phyloP scores from a whole-genome alignment of 2,113 vertebrate species.

The Silurus glanis region DNA sequence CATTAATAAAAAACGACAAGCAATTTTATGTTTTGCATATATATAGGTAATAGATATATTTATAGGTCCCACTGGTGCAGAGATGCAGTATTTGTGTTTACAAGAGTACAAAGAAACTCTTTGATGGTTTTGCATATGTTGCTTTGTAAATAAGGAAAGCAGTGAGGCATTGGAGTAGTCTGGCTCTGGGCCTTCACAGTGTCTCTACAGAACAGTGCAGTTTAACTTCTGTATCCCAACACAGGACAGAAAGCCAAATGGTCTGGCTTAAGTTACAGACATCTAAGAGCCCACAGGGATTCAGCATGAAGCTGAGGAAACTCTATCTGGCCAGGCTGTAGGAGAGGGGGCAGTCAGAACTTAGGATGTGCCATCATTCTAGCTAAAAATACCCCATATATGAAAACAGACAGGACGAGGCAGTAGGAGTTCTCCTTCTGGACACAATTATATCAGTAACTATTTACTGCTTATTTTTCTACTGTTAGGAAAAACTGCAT shows the following conservation, averaged over 20 bases:
- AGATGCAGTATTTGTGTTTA: background rate
- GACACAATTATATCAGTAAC: slow-evolving; percentile 5
- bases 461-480: background rate
- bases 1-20: too few relatives aligned
- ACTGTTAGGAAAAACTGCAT: background rate
- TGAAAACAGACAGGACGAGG: background rate
- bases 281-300: slow-evolving; percentile 16
- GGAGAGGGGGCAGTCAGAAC: slow-evolving; percentile 20
- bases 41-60: background rate
- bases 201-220: background rate
- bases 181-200: background rate
- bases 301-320: slow-evolving; percentile 20
- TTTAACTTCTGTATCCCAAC: background rate
- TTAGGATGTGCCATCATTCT: slow-evolving; percentile 10
- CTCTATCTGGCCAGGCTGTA: background rate
- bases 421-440: slow-evolving; percentile 7
- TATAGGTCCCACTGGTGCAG: background rate
- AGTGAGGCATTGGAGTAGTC: background rate
- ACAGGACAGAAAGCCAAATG: slow-evolving; percentile 19
- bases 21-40: too few relatives aligned
- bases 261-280: slow-evolving; percentile 28
- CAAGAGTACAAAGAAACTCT: background rate
- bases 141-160: slow-evolving; percentile 12
- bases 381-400: slow-evolving; percentile 33
- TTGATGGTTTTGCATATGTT: slow-evolving; percentile 7